These are phyloP conservation scores for Enteromius argenteus DNA, from an alignment of 2,797 vertebrate species.

Conservation along the genomic window DNA sequence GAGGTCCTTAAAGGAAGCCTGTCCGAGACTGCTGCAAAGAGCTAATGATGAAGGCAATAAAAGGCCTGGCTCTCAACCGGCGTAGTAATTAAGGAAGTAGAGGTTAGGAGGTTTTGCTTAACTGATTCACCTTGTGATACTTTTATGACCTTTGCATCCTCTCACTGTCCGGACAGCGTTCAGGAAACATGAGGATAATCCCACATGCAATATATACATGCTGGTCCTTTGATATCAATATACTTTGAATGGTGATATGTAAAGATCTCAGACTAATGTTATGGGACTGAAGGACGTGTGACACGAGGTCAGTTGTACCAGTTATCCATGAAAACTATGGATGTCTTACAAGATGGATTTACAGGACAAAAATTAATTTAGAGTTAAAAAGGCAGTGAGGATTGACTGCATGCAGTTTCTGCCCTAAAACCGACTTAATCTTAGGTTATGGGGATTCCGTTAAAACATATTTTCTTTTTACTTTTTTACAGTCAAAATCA, in stretches of 20 bases:
- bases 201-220: neutral
- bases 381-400: neutral
- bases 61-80: conserved; percentile 76
- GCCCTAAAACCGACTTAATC: neutral
- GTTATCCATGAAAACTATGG: neutral
- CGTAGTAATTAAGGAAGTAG: conserved; percentile 82
- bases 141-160: conserved; percentile 20
- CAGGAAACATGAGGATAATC: conserved; percentile 6
- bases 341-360: neutral
- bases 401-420: neutral
- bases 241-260: neutral
- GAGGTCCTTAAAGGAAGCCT: conserved; percentile 84
- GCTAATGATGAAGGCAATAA: conserved; percentile 64
- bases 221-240: neutral
- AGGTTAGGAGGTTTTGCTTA: conserved; percentile 61
- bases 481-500: neutral
- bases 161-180: conserved; percentile 23
- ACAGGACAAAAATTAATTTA: neutral
- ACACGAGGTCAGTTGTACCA: neutral
- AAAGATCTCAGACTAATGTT: neutral
- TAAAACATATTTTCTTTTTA: neutral
- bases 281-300: neutral
- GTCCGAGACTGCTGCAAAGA: conserved; percentile 79
- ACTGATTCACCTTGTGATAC: conserved; percentile 51
- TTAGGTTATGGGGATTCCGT: neutral